Percentiles rank a stretch among this genome's conserved stretches.
Conservation (phyloP, 2,113 vertebrate genomes). For the Rattus norvegicus region GRCr8 NC_086021.1:121087001-121087500, state of each 20-base stretch:
- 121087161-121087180: not conserved
- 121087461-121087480: not conserved
- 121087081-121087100: not conserved
- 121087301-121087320: not conserved
- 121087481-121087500: not conserved
- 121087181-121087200: not conserved
- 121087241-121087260: not conserved
- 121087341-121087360: not conserved
- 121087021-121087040: not conserved
- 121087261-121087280: not conserved
- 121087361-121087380: not conserved
- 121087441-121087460: not conserved
- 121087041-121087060: not conserved
- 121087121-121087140: not conserved
- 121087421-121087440: not conserved
- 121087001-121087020: not conserved
- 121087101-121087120: not conserved
- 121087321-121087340: not conserved
- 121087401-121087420: not conserved
- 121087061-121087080: conserved; percentile 22
- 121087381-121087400: not conserved
- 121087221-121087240: not conserved
- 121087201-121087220: not conserved
- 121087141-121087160: not conserved
- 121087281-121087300: no score